Evolutionary conservation across 1,140 invertebrate species (phyloP).

Genomic region (Augochlora pura): DNA sequence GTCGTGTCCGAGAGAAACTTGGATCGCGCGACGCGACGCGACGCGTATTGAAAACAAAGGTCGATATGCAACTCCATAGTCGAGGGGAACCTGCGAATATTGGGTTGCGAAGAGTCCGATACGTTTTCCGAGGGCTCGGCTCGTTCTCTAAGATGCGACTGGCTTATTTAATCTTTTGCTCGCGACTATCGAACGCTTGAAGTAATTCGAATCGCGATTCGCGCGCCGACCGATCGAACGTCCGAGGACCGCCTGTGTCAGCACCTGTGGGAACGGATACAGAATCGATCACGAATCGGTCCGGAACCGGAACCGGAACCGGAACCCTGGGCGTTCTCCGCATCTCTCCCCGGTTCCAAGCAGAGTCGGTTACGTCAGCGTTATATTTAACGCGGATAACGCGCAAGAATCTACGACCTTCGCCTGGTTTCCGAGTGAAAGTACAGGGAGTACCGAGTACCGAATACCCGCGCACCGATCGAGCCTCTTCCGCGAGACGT

Average conservation of each 20-base stretch:
- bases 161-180: too few species aligned
- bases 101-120: too few species aligned
- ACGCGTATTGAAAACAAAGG: background rate
- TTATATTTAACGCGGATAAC: conserved; percentile 62
- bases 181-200: too few species aligned
- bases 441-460: conserved; percentile 33
- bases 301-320: background rate
- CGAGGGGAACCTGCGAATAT: background rate
- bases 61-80: background rate
- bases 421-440: conserved; percentile 58
- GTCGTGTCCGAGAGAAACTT: background rate
- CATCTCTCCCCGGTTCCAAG: conserved; percentile 27
- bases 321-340: background rate
- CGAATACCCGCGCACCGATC: background rate
- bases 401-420: conserved; percentile 48
- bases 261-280: background rate
- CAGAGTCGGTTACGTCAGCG: conserved; percentile 54
- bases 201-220: too few species aligned
- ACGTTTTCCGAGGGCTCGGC: too few species aligned
- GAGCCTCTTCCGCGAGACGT: conserved; percentile 53
- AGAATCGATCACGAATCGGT: background rate
- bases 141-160: too few species aligned
- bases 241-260: background rate
- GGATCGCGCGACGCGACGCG: background rate
- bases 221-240: background rate